Evolutionary conservation across 2,797 vertebrate species (phyloP).

Genomic region (Echiichthys vipera): DNA sequence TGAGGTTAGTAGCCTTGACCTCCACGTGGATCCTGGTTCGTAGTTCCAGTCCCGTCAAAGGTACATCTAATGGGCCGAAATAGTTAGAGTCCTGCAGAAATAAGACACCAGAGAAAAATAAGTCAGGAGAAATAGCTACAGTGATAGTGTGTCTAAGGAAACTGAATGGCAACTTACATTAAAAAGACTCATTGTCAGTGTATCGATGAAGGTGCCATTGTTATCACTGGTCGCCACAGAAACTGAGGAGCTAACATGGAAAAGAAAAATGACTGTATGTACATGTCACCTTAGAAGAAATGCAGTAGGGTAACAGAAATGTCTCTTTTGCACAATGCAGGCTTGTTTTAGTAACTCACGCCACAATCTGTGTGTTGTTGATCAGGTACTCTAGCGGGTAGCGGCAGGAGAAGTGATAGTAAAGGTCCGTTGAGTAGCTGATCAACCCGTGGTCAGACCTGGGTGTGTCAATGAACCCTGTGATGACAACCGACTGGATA

Average conservation of each 20-base stretch:
- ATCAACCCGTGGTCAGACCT: conserved; percentile 73
- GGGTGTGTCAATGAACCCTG: conserved; percentile 82
- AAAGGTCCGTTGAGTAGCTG: conserved; percentile 86
- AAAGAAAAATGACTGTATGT: not conserved
- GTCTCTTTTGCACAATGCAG: not conserved
- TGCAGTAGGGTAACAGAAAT: not conserved
- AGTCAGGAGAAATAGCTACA: not conserved
- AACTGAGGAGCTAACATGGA: conserved; percentile 81
- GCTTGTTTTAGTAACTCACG: conserved; percentile 69
- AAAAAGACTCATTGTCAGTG: conserved; percentile 82
- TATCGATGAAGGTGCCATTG: conserved; percentile 86
- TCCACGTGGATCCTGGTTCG: conserved; percentile 79
- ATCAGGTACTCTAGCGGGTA: conserved; percentile 86
- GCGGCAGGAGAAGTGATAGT: conserved; percentile 87
- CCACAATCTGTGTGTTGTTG: conserved; percentile 84
- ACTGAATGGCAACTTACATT: conserved; percentile 68
- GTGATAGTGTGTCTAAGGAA: not conserved
- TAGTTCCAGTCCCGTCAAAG: conserved; percentile 76
- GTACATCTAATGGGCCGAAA: conserved; percentile 62
- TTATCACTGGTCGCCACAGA: conserved; percentile 83
- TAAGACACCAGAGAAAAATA: not conserved
- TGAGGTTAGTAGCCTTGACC: conserved; percentile 83
- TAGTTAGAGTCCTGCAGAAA: conserved; percentile 74
- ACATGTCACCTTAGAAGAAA: not conserved
- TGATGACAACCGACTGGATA: conserved; percentile 84